Evolutionary conservation across 2,888 invertebrate species (phyloP).

Genomic region (Tetropium fuscum): DNA sequence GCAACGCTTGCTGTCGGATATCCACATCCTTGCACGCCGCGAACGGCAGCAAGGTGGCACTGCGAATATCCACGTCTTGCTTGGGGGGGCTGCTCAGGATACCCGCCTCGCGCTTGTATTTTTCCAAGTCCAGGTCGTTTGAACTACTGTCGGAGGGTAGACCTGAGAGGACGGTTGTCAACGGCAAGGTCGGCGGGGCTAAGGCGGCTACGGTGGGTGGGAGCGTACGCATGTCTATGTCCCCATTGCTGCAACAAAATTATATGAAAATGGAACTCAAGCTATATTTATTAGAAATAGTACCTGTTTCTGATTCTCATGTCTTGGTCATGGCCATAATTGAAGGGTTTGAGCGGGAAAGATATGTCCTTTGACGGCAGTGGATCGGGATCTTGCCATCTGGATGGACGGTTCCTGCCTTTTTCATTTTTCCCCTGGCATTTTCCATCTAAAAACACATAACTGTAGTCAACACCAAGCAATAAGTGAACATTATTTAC

Average conservation of each 20-base stretch:
- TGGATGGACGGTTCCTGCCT: conserved; percentile 57
- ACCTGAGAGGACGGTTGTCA: not conserved
- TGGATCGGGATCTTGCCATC: conserved; percentile 63
- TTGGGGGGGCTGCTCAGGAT: conserved; percentile 26
- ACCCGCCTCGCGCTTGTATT: conserved; percentile 52
- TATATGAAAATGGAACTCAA: not conserved
- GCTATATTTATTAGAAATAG: too few species aligned
- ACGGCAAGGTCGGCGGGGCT: conserved; percentile 19
- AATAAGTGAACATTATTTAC: conserved; percentile 1
- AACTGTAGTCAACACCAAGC: conserved; percentile 9
- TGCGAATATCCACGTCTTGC: conserved; percentile 50
- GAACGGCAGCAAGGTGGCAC: conserved; percentile 29
- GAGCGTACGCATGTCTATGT: conserved; percentile 64
- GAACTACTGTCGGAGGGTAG: conserved; percentile 16
- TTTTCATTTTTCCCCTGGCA: conserved; percentile 48
- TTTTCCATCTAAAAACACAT: conserved; percentile 39
- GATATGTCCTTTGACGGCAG: conserved; percentile 40
- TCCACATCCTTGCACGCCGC: conserved; percentile 49
- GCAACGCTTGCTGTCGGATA: conserved; percentile 43
- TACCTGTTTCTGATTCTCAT: conserved; percentile 61
- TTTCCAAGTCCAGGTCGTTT: conserved; percentile 44
- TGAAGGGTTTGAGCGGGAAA: conserved; percentile 55
- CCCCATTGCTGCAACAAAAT: conserved; percentile 60
- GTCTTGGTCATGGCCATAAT: conserved; percentile 61
- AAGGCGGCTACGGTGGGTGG: conserved; percentile 46